These are phyloP conservation scores for Beris chalybata DNA, from an alignment of 2,888 invertebrate genomes.

Conservation along the genomic window DNA sequence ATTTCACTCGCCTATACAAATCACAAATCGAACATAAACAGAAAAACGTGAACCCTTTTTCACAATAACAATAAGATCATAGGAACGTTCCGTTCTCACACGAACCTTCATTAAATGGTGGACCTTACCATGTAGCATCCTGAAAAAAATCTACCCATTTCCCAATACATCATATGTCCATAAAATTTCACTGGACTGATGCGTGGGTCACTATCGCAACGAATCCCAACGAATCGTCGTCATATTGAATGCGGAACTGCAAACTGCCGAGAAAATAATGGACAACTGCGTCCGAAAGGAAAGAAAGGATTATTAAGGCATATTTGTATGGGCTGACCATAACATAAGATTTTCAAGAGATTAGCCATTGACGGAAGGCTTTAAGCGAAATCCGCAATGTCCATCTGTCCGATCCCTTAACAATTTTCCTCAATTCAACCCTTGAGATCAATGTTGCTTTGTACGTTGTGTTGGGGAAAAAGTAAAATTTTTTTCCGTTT, in stretches of 20 bases:
- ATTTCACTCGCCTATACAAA: too few relatives aligned
- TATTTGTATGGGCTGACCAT: constrained; percentile 46
- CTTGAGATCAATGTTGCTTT: constrained; percentile 32
- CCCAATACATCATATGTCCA: too few relatives aligned
- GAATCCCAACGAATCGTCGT: constrained; percentile 25
- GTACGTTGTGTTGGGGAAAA: neutral
- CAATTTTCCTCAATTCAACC: constrained; percentile 29
- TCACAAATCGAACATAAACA: too few relatives aligned
- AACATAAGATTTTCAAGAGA: constrained; percentile 42
- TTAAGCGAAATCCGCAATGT: constrained; percentile 30
- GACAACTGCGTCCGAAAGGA: constrained; percentile 16
- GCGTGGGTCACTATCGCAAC: constrained; percentile 15
- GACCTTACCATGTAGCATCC: too few relatives aligned
- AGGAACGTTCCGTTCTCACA: too few relatives aligned
- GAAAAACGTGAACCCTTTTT: too few relatives aligned
- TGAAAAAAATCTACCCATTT: too few relatives aligned
- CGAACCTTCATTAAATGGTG: too few relatives aligned
- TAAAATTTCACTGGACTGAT: neutral
- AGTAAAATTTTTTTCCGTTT: constrained; percentile 5
- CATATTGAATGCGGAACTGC: constrained; percentile 37
- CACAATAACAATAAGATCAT: too few relatives aligned
- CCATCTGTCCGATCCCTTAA: constrained; percentile 36
- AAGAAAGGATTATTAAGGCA: constrained; percentile 40
- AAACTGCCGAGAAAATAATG: constrained; percentile 29
- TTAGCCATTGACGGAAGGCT: constrained; percentile 36